phyloP scores from a whole-genome alignment of 2,888 invertebrate species.

The Limenitis camilla region DNA sequence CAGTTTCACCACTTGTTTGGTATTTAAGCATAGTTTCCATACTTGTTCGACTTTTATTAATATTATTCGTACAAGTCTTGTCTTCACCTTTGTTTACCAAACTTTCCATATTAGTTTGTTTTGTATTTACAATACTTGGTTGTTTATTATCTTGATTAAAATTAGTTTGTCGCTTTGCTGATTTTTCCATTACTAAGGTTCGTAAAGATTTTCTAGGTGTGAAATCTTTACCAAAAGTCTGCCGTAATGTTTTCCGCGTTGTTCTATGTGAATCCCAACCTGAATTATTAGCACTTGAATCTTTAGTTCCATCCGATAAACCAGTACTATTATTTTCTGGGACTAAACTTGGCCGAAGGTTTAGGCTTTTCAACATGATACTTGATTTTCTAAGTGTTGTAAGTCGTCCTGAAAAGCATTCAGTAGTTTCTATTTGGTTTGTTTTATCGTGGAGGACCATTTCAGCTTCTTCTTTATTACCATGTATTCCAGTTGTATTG shows the following conservation, averaged over 20 bases:
- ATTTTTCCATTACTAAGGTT: conserved; percentile 59
- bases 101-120: too few relatives aligned
- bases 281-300: conserved; percentile 55
- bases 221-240: conserved; percentile 59
- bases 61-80: too few relatives aligned
- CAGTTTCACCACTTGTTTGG: too few relatives aligned
- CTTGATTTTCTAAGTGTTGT: conserved; percentile 46
- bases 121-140: too few relatives aligned
- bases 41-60: too few relatives aligned
- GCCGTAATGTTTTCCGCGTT: conserved; percentile 55
- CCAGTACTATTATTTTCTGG: conserved; percentile 41
- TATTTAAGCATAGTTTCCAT: too few relatives aligned
- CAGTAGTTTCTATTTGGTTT: conserved; percentile 32
- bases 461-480: conserved; percentile 41
- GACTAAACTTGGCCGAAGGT: conserved; percentile 37
- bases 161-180: conserved; percentile 46
- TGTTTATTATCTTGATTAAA: background rate
- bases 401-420: conserved; percentile 33
- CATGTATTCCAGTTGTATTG: conserved; percentile 40
- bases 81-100: too few relatives aligned
- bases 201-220: conserved; percentile 56
- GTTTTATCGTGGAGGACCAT: conserved; percentile 35
- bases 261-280: conserved; percentile 66
- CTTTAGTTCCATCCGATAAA: conserved; percentile 40
- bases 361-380: conserved; percentile 35